A percentile compares a stretch with the other conserved stretches of the same genome.
Evolutionary conservation across 2,888 invertebrate species (phyloP).

Genomic region (Melieria omissa): DNA sequence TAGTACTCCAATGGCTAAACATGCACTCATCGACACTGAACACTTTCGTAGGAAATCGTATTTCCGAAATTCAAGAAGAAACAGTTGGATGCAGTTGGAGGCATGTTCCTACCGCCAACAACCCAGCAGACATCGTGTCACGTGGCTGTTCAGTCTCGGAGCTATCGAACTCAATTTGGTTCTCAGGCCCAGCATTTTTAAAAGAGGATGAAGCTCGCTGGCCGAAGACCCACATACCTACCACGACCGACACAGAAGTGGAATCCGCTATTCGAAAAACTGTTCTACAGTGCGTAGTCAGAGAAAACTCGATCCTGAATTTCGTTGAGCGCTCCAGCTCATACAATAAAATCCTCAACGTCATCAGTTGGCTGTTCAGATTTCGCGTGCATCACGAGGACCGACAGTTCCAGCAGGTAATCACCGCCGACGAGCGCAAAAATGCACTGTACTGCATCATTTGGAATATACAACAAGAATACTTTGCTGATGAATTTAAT

Average conservation of each 20-base stretch:
- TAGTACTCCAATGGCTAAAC: no score
- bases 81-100: constrained; percentile 31
- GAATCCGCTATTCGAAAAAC: neutral
- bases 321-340: neutral
- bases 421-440: neutral
- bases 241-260: neutral
- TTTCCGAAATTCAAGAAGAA: constrained; percentile 30
- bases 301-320: neutral
- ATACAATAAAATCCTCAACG: neutral
- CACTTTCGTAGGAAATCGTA: neutral
- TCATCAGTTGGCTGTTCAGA: neutral
- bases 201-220: neutral
- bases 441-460: constrained; percentile 20
- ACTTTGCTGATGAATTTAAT: constrained; percentile 18
- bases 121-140: constrained; percentile 39
- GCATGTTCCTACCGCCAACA: constrained; percentile 29
- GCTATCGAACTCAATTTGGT: constrained; percentile 25
- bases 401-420: no score
- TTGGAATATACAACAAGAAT: constrained; percentile 23
- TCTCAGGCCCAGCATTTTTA: constrained; percentile 21
- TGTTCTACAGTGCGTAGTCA: neutral
- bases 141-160: constrained; percentile 30
- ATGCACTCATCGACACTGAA: no score
- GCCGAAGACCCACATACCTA: neutral
- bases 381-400: neutral